phyloP scores from a whole-genome alignment of 1,140 invertebrate species.

The Cyclina sinensis region DNA sequence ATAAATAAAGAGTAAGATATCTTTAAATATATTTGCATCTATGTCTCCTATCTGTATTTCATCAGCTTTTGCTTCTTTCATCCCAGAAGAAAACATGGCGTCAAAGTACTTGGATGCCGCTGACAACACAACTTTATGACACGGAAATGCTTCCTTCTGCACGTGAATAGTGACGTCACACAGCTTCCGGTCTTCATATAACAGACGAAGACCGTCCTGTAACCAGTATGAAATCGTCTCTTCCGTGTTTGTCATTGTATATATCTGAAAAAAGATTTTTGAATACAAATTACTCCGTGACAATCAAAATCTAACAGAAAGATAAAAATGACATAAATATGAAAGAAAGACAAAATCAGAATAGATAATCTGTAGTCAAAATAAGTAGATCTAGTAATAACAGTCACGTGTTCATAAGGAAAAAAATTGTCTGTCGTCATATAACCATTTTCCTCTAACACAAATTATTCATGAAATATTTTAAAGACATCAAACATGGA shows the following conservation, averaged over 20 bases:
- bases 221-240: constrained; percentile 25
- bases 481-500: too few relatives aligned
- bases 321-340: too few relatives aligned
- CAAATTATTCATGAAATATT: too few relatives aligned
- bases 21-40: constrained; percentile 61
- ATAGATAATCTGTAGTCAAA: too few relatives aligned
- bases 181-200: constrained; percentile 35
- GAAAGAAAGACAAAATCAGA: too few relatives aligned
- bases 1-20: constrained; percentile 74
- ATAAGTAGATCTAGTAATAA: too few relatives aligned
- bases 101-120: constrained; percentile 80
- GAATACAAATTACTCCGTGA: too few relatives aligned
- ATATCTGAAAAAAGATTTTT: too few relatives aligned
- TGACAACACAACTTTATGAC: constrained; percentile 75
- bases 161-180: constrained; percentile 74
- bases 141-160: constrained; percentile 69
- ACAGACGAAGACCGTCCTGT: background rate
- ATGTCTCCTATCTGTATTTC: constrained; percentile 68
- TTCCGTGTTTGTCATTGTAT: background rate
- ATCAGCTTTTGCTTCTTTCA: constrained; percentile 72
- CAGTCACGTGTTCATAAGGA: too few relatives aligned
- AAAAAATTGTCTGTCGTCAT: too few relatives aligned
- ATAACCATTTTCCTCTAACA: too few relatives aligned
- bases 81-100: constrained; percentile 80
- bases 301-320: too few relatives aligned